Conservation (phyloP, 2,113 vertebrate species). For the Rhinoptilus africanus region DNA sequence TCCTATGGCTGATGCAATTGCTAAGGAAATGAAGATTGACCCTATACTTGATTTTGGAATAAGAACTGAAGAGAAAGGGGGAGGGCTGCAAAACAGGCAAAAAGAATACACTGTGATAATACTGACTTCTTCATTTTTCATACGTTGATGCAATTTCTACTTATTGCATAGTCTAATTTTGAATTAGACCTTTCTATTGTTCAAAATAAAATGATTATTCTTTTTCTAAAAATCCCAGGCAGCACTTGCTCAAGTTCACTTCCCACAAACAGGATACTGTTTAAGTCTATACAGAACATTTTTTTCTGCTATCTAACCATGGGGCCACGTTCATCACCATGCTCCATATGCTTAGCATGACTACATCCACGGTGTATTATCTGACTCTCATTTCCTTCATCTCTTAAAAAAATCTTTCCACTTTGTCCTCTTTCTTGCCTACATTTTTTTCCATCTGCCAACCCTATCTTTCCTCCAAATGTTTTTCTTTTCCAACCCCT, state of each 20-base stretch:
- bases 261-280: neutral
- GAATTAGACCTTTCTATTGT: neutral
- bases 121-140: neutral
- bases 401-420: neutral
- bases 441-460: neutral
- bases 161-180: neutral
- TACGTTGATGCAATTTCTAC: neutral
- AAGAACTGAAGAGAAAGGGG: neutral
- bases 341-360: neutral
- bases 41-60: neutral
- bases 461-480: neutral
- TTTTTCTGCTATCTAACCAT: neutral
- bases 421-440: neutral
- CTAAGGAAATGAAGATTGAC: neutral
- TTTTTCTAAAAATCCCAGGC: neutral
- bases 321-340: neutral
- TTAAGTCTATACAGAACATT: neutral
- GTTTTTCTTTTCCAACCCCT: neutral
- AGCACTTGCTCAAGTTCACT: neutral
- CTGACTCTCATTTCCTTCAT: neutral
- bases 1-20: slow-evolving; percentile 63
- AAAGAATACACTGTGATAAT: neutral
- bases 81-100: neutral
- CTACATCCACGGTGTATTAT: neutral
- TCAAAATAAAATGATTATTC: neutral